These are phyloP conservation scores for Drosophila parthenogenetica DNA, from an alignment of 2,888 invertebrate species.

Conservation along the genomic window DNA sequence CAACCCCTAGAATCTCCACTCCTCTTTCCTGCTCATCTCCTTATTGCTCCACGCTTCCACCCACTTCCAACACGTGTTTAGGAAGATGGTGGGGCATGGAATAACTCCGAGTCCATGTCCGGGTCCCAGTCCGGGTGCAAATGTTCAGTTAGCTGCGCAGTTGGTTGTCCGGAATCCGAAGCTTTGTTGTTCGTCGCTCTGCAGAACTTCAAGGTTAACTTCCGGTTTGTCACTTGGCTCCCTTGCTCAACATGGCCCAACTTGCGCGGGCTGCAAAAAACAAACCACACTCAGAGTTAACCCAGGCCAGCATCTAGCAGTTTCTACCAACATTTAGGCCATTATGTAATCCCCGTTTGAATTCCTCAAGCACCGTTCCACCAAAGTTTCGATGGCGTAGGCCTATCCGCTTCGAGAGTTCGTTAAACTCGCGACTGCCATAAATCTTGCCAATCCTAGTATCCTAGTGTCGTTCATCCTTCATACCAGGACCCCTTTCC, in stretches of 20 bases:
- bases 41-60: background rate
- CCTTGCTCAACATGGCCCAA: constrained; percentile 53
- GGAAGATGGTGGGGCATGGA: constrained; percentile 64
- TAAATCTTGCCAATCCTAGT: constrained; percentile 59
- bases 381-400: constrained; percentile 14
- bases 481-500: constrained; percentile 25
- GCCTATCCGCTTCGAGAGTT: constrained; percentile 52
- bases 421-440: constrained; percentile 66
- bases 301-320: constrained; percentile 19
- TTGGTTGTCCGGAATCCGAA: constrained; percentile 43
- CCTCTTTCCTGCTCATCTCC: too few relatives aligned
- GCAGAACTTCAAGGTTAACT: constrained; percentile 76
- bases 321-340: constrained; percentile 33
- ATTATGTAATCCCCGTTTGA: constrained; percentile 58
- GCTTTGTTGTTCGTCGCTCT: constrained; percentile 42
- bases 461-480: background rate
- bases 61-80: constrained; percentile 69
- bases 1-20: constrained; percentile 18
- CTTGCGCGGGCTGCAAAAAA: constrained; percentile 55
- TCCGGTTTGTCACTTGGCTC: constrained; percentile 48
- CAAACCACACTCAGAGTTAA: background rate
- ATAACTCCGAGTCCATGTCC: constrained; percentile 33
- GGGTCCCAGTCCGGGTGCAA: constrained; percentile 35
- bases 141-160: constrained; percentile 61
- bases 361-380: constrained; percentile 12